Conservation (phyloP, 1,140 invertebrate species). For the Neomicropteryx cornuta region DNA sequence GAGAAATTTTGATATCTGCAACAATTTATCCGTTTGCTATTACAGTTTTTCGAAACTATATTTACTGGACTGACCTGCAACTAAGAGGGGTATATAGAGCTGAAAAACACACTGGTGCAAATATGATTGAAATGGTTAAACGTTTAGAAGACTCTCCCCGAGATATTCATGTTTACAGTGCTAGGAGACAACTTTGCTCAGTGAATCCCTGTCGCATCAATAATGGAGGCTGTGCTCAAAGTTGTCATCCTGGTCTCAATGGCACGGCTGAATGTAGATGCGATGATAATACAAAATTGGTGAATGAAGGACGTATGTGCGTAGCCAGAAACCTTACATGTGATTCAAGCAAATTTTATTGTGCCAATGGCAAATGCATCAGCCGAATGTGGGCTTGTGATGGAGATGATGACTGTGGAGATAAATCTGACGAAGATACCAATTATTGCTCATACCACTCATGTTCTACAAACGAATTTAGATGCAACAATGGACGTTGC, state of each 20-base stretch:
- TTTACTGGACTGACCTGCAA: constrained; percentile 97
- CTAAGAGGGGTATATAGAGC: constrained; percentile 89
- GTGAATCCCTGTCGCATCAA: constrained; percentile 80
- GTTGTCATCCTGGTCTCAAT: constrained; percentile 82
- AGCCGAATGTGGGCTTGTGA: constrained; percentile 94
- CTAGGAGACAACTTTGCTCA: constrained; percentile 66
- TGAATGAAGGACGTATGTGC: constrained; percentile 88
- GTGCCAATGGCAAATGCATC: constrained; percentile 90
- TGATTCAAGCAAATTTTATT: constrained; percentile 83
- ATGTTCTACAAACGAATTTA: constrained; percentile 85
- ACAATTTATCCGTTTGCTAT: constrained; percentile 96
- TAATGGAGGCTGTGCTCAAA: constrained; percentile 94
- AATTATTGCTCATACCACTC: constrained; percentile 92
- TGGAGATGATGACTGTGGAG: constrained; percentile 89
- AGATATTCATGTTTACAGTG: constrained; percentile 84
- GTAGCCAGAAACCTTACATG: constrained; percentile 81
- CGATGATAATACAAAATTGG: constrained; percentile 73
- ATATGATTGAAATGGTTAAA: constrained; percentile 90
- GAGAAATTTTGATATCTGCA: constrained; percentile 70
- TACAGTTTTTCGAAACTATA: constrained; percentile 81
- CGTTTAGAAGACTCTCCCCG: constrained; percentile 81
- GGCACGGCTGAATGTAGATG: constrained; percentile 79
- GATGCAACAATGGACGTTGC: constrained; percentile 88
- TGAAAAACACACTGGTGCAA: constrained; percentile 92
- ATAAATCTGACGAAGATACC: constrained; percentile 85